Conservation (phyloP, 2,113 vertebrate genomes). For the Oreochromis tanganicae region DNA sequence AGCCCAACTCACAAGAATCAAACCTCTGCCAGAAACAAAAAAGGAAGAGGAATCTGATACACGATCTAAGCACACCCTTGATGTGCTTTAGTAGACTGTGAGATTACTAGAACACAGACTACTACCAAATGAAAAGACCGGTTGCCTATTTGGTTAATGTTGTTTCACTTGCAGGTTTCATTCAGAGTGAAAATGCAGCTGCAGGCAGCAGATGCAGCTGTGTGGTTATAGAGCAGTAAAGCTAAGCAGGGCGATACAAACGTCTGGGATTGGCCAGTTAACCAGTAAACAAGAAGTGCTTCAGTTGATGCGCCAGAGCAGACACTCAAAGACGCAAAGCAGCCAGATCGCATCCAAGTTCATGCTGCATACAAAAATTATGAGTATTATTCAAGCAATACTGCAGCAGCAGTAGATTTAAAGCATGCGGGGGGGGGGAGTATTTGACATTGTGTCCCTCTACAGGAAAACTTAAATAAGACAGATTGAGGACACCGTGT, state of each 20-base stretch:
- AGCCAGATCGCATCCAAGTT: background rate
- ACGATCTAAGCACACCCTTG: background rate
- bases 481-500: too few species aligned
- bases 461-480: too few species aligned
- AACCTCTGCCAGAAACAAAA: background rate
- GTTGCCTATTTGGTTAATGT: background rate
- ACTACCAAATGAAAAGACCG: background rate
- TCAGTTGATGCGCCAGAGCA: background rate
- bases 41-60: background rate
- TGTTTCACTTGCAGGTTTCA: background rate
- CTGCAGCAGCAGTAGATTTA: background rate
- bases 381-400: background rate
- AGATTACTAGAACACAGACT: background rate
- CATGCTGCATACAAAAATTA: background rate
- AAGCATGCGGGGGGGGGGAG: background rate
- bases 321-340: background rate
- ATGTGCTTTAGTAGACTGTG: background rate
- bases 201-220: background rate
- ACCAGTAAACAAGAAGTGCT: background rate
- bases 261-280: background rate
- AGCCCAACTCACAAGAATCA: background rate
- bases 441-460: too few species aligned
- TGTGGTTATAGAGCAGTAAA: background rate
- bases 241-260: background rate
- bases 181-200: background rate